Conservation (phyloP, 2,113 vertebrate genomes). For the Pelvicachromis taeniatus region DNA sequence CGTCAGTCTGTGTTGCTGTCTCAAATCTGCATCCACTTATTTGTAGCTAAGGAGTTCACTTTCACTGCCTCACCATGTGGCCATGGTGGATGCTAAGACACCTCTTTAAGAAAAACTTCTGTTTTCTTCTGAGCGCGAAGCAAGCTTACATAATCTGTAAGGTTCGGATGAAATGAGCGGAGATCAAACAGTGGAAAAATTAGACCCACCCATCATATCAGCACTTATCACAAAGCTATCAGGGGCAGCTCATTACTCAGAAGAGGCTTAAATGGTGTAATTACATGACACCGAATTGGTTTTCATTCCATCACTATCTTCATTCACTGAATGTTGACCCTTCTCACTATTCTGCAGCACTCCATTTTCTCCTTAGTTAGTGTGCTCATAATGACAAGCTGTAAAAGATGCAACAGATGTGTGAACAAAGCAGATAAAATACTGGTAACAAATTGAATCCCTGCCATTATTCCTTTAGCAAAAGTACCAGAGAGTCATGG, state of each 20-base stretch:
- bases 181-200: background rate
- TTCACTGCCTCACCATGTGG: background rate
- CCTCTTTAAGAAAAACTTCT: background rate
- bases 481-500: background rate
- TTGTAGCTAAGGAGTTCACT: background rate
- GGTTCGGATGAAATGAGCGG: background rate
- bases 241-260: background rate
- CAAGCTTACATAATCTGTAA: background rate
- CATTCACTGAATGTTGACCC: background rate
- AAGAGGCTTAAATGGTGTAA: background rate
- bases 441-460: background rate
- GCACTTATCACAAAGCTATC: background rate
- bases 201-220: background rate
- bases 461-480: background rate
- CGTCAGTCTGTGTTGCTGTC: background rate
- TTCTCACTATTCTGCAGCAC: background rate
- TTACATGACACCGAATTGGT: background rate
- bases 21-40: background rate
- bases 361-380: background rate
- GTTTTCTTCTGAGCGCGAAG: background rate
- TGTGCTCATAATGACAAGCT: background rate
- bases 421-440: background rate
- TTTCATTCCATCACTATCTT: background rate
- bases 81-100: background rate
- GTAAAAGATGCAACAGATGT: background rate